Base-by-base conservation (phyloP, 2,113 vertebrate genomes). In the Neopipo cinnamomea region DNA sequence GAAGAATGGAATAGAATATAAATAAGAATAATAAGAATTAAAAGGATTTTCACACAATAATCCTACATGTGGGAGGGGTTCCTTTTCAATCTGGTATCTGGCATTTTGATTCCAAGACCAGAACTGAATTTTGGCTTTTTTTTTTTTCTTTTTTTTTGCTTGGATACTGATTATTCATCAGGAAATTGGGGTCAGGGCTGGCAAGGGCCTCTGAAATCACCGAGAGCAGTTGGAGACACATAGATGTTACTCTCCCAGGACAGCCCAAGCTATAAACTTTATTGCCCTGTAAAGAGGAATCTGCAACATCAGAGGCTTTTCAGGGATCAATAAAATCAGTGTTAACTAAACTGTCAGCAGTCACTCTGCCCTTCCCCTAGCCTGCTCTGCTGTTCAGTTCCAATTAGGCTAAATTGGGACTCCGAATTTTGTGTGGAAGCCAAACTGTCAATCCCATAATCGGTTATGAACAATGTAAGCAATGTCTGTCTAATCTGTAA, bases 231-330 rank as follows among this genome's bases (percentile, higher is more conserved):
- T 85, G 52, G 53, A 97, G 85, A 50, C 89, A 83, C 0, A 2
- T 41, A 92, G 86, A 91, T 87, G 27, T 75, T 58, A 16, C 44
- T 97, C 95, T 92, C 88, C 24, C 4, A 13, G 89, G 96, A 97
- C 74, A 74, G 73, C 35, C 66, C 78, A 59, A 92, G 73, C 91
- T 52, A 86, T 95, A 96, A 97, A 96, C 72, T 94, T 97, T 96
- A 97, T 96, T 93, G 85, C 82, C 93, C 91, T 79, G 87, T 96
- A 97, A 97, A 97, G 92, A 95, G 79, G 87, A 94, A 93, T 93
- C 92, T 94, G 94, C 92, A 96, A 27, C 89, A 96, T 93, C 94
- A 94, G 91, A 93, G 75, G 86, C 96, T 97, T 96, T 96, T 93
- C 88, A 93, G 95, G 90, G 94, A 96, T 96, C 95, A 74, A 96